Base-by-base conservation (phyloP, 2,113 vertebrate genomes). In the Ctenodactylus gundi region DNA sequence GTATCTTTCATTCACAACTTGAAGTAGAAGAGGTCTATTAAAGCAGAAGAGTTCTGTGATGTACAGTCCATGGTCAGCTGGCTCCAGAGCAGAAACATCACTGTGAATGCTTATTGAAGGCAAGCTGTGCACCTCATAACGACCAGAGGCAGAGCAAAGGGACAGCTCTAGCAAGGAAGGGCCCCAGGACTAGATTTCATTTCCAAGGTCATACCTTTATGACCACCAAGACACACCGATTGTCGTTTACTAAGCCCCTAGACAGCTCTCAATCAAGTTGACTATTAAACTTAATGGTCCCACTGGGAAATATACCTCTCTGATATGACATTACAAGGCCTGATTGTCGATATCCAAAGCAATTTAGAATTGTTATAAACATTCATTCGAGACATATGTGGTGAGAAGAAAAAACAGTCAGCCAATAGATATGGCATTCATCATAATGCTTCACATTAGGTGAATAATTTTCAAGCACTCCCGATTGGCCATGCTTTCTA, bases 381-480 rank as follows among this genome's bases (percentile, higher is more conserved):
- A 87, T 89, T 51, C 11, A 3, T 15, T n/a, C 17, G 73, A 72
- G 18, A 4, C 51, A 3, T 53, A 1, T 15, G 4, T 12, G 18
- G 21, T 0, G 12, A 10, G 21, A 81, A 12, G 34, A 53, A 77
- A 44, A 14, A 76, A 53, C 7, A 86, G 25, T 58, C 14, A 87
- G 8, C 2, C 62, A 91, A 85, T 1, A 67, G 11, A 18, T 18
- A 67, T 51, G 29, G 12, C 58, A 62, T 53, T 88, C 0, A 70
- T 49, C n/a, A n/a, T 44, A 82, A 34, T 67, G 49, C 90, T 73
- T 60, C 6, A 75, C 93, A 62, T 89, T 51, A 94, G 89, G 44
- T 7, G 90, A 82, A 80, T 85, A 92, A 41, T 91, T 85, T 53
- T 49, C 68, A 17, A 87, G 15, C 12, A 73, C 27, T 77, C 90